Evolutionary conservation across 2,888 invertebrate genomes (phyloP), one percentile per base, ranked within the genome.

Genomic region (Atrina japonica): DNA sequence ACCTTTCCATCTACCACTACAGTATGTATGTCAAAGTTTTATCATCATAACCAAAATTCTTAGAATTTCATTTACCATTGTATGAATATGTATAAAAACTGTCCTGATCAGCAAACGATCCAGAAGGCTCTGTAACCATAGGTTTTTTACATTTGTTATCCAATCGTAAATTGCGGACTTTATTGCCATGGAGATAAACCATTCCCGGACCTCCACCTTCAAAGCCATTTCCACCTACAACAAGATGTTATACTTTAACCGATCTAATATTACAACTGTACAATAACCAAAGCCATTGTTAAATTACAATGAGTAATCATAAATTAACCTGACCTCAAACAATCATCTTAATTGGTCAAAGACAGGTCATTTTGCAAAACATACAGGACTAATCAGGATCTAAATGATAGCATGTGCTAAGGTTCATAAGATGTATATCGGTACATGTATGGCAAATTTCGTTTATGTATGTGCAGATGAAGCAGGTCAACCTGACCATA

Each of bases 111-210:
- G 80, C 81, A 45, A 66, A 60, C 9, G 64, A 67, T 6, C 76
- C 78, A 9, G 70, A 65, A 23, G 77, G 78, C 50, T 80, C 80
- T 53, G 80, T 78, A 11, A 76, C 78, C 80, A 40, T 68, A 35
- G 85, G 84, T 45, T 63, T 67, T 55, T 80, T 80, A 65, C 85
- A 85, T 53, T 77, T 73, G 64, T 85, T 85, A 66, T 85, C 85
- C 9, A 84, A 73, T 35, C 85, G 70, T 11, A 85, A 69, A 50
- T 83, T 81, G 27, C 70, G 66, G 47, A 76, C 74, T 14, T 64
- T 47, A 25, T 63, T 43, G 2, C 70, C 49, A 18, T 83, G 65
- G 43, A 85, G 69, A 68, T 85, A 85, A 2, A 73, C 71, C 11
- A 83, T 68, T 5, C 85, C 85, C 3, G 85, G 85, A 1, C 85